Base-by-base conservation (phyloP, 1,140 invertebrate genomes). In the Whitmania pigra region DNA sequence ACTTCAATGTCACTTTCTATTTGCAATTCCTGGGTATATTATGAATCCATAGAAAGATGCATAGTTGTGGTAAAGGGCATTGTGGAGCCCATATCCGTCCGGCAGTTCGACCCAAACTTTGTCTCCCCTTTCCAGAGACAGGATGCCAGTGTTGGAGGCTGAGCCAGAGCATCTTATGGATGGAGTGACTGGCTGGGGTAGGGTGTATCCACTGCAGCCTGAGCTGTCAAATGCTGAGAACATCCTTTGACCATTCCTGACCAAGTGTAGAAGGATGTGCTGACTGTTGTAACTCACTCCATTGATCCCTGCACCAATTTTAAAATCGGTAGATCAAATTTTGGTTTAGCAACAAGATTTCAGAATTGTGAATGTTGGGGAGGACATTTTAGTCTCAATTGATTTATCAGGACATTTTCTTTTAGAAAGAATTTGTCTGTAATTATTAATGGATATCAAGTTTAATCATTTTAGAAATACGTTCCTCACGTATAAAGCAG, bases 141-240 rank as follows among this genome's bases (percentile, higher is more conserved):
- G 53, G 27, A 74, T 68, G 31, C 53, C 70, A n/a, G 63, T 69
- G 66, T 74, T 74, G 36, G 72, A 66, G 27, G 36, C 71, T n/a
- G 71, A 72, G 18, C 73, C 73, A 5, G 71, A 53, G 71, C 71
- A 72, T 55, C 57, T 72, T 29, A 71, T 31, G 36, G 18, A 40
- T 31, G 25, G 17, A n/a, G n/a, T 43, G 20, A n/a, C 69, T 43
- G 20, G 40, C 71, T 70, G 73, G 60, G n/a, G 60, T 25, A 29
- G 67, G 57, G 31, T 49, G 43, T 36, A 69, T 43, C 68, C 49
- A 31, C 29, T 53, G 53, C 73, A 74, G 1, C 73, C 73, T 13
- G 73, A 71, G 66, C 63, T 74, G 71, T 74, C 73, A 60, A 67
- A 74, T n/a, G 73, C 73, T 49, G 73, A 74, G 17, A 74, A 55